Evolutionary conservation across 2,113 vertebrate species (phyloP).

Genomic region (Datnioides undecimradiatus): DNA sequence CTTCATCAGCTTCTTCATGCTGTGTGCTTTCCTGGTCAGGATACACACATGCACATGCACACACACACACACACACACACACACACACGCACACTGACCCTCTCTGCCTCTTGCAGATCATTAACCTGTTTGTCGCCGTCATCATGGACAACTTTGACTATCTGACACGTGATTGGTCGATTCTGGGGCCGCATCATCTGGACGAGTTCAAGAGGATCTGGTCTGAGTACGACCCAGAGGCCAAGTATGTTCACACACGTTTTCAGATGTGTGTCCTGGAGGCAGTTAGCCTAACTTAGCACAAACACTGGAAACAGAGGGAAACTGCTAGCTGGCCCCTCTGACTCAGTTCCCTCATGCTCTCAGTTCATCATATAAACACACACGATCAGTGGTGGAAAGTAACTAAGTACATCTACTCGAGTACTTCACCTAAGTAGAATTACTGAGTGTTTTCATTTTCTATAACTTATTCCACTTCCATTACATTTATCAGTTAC

Average conservation of each 20-base stretch:
- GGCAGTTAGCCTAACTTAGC: background rate
- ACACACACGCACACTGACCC: background rate
- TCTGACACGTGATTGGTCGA: slow-evolving; percentile 95
- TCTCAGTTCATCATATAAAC: too few relatives aligned
- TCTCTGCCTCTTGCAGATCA: slow-evolving; percentile 85
- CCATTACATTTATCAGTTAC: too few relatives aligned
- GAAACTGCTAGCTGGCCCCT: too few relatives aligned
- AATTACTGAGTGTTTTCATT: too few relatives aligned
- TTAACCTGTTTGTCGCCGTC: slow-evolving; percentile 95
- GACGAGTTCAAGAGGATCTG: slow-evolving; percentile 97
- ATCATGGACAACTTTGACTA: slow-evolving; percentile 99
- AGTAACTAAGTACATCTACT: too few relatives aligned
- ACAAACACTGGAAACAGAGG: background rate
- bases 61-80: too few relatives aligned
- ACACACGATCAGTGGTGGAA: too few relatives aligned
- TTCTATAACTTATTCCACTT: too few relatives aligned
- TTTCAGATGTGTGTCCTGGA: background rate
- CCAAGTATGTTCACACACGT: slow-evolving; percentile 85
- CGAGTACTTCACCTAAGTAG: too few relatives aligned
- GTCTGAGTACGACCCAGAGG: slow-evolving; percentile 95
- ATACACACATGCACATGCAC: too few relatives aligned
- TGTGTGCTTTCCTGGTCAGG: slow-evolving; percentile 96
- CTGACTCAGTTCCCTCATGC: too few relatives aligned
- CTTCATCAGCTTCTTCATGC: slow-evolving; percentile 97
- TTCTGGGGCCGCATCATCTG: slow-evolving; percentile 94